Percentiles rank a stretch among this genome's conserved stretches.
Conservation (phyloP, 2,797 vertebrate species). For the Periophthalmus magnuspinnatus region DNA sequence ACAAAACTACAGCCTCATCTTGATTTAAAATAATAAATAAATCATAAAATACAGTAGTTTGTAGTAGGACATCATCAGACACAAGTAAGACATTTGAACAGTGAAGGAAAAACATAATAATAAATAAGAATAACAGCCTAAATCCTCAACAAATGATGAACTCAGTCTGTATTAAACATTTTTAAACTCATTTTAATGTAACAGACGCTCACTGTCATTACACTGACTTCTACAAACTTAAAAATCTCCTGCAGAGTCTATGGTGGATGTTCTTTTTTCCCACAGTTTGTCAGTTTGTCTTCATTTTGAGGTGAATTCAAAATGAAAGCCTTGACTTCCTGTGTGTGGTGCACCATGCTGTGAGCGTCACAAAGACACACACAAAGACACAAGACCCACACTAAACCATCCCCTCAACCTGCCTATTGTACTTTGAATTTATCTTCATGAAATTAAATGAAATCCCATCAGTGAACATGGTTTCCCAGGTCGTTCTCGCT, state of each 20-base stretch:
- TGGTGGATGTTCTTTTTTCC: neutral
- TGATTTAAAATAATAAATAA: too few species aligned
- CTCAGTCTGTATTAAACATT: neutral
- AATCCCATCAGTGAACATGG: constrained; percentile 11
- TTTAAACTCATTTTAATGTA: neutral
- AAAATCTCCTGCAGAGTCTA: neutral
- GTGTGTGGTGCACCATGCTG: constrained; percentile 28
- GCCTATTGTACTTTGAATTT: neutral
- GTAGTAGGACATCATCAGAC: neutral
- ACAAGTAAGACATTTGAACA: neutral
- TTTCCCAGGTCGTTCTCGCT: constrained; percentile 3
- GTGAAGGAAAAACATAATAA: neutral
- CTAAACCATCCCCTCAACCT: neutral
- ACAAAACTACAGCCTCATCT: neutral
- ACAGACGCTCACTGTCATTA: neutral
- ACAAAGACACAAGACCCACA: constrained; percentile 12
- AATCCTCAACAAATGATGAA: neutral
- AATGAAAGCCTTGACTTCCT: constrained; percentile 44
- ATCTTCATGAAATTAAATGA: rapidly evolving
- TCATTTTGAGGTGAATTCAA: constrained; percentile 41
- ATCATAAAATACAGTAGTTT: neutral
- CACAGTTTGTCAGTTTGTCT: constrained; percentile 16
- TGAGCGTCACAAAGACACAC: constrained; percentile 24
- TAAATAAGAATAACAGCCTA: too few species aligned
- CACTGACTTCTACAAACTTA: neutral